Conservation (phyloP, 2,113 vertebrate species). For the Columba livia region DNA sequence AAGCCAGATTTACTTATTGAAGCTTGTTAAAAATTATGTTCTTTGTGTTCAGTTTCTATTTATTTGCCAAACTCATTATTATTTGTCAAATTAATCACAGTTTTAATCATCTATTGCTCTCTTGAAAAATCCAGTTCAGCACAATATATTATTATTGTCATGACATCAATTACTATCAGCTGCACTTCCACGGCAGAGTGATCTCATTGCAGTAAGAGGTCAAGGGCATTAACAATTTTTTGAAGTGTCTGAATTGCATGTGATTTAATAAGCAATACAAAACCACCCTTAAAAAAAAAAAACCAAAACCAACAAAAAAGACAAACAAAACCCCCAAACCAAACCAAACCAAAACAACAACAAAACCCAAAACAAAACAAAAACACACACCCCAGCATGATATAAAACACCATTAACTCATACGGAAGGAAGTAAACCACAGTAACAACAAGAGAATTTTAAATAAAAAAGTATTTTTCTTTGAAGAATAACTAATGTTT, state of each 20-base stretch:
- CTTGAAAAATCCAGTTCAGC: slow-evolving; percentile 7
- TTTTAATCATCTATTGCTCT: not conserved
- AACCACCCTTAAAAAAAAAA: not conserved
- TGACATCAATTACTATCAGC: not conserved
- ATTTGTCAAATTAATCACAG: not conserved
- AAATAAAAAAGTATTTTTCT: not conserved
- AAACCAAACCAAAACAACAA: not conserved
- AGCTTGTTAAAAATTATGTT: not conserved
- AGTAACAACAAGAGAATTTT: not conserved
- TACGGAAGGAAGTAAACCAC: not conserved
- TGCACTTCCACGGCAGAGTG: not conserved
- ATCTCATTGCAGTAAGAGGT: not conserved
- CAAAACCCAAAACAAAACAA: no score
- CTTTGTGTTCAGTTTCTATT: not conserved
- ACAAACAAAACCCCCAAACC: not conserved
- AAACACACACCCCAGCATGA: not conserved
- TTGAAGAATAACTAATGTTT: not conserved
- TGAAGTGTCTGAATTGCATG: not conserved
- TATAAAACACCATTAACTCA: not conserved
- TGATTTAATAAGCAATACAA: not conserved
- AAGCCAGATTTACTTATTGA: not conserved
- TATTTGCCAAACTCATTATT: not conserved
- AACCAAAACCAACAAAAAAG: no score
- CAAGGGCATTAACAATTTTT: slow-evolving; percentile 20
- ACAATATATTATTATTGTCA: not conserved